phyloP scores from a whole-genome alignment of 2,797 vertebrate genomes.

The Paguma larvata region DNA sequence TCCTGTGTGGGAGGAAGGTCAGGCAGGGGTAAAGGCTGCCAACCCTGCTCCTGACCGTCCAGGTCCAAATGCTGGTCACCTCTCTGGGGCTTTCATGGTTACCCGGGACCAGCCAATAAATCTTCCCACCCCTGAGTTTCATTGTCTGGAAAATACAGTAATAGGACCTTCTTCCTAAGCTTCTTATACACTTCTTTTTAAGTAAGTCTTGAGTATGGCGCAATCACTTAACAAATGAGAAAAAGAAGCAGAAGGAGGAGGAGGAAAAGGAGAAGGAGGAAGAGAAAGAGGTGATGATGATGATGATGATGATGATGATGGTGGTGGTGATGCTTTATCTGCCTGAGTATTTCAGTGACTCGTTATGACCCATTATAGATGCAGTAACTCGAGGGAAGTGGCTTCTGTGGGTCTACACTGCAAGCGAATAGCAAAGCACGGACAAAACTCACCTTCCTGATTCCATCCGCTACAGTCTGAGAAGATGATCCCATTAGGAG shows the following conservation, averaged over 20 bases:
- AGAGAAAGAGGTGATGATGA: rapidly evolving
- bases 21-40: rapidly evolving
- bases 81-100: neutral
- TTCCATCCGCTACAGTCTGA: neutral
- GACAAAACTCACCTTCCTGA: neutral
- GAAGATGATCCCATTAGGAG: neutral
- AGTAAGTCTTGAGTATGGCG: neutral
- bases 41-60: neutral
- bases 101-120: neutral
- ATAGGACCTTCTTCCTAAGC: neutral
- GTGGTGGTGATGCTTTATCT: neutral
- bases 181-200: neutral
- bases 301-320: neutral
- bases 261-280: neutral
- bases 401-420: neutral
- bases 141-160: neutral
- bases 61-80: neutral
- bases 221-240: neutral
- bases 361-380: too few relatives aligned
- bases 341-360: neutral
- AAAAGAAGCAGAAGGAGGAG: neutral
- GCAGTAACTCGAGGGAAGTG: neutral
- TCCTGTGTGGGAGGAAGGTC: rapidly evolving
- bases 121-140: neutral
- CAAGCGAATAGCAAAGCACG: neutral